phyloP scores from a whole-genome alignment of 1,140 invertebrate genomes.

The Hestina assimilis region DNA sequence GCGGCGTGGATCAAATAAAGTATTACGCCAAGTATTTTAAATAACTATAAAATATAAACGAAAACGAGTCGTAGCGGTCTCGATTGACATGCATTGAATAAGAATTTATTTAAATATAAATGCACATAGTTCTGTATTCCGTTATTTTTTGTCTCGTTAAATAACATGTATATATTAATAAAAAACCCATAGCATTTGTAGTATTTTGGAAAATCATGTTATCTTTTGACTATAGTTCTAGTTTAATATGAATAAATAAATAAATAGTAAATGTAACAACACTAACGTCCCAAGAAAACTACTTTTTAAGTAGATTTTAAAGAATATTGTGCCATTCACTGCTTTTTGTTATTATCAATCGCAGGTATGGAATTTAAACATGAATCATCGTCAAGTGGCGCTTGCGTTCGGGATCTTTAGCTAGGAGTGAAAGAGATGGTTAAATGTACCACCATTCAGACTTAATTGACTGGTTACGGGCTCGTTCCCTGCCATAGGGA shows the following conservation, averaged over 20 bases:
- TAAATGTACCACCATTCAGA: slow-evolving; percentile 68
- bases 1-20: slow-evolving; percentile 29
- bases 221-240: neutral
- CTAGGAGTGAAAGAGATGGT: slow-evolving; percentile 64
- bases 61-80: slow-evolving; percentile 32
- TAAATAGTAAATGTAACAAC: neutral
- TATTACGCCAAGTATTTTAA: slow-evolving; percentile 29
- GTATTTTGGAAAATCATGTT: neutral
- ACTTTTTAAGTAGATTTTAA: slow-evolving; percentile 31
- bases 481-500: slow-evolving; percentile 71
- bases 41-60: slow-evolving; percentile 27
- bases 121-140: slow-evolving; percentile 26
- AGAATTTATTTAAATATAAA: slow-evolving; percentile 32
- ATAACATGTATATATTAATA: slow-evolving; percentile 17
- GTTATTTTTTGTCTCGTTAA: slow-evolving; percentile 24
- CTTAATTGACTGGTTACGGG: slow-evolving; percentile 76
- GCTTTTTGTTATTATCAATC: slow-evolving; percentile 72
- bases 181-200: neutral
- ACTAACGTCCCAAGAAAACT: neutral
- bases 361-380: slow-evolving; percentile 72
- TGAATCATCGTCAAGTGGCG: slow-evolving; percentile 76
- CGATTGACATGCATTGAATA: slow-evolving; percentile 31
- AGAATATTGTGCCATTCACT: slow-evolving; percentile 65
- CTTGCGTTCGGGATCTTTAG: slow-evolving; percentile 56
- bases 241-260: neutral